Base-by-base conservation (phyloP, 1,140 invertebrate species). In the Sitobion miscanthi region DNA sequence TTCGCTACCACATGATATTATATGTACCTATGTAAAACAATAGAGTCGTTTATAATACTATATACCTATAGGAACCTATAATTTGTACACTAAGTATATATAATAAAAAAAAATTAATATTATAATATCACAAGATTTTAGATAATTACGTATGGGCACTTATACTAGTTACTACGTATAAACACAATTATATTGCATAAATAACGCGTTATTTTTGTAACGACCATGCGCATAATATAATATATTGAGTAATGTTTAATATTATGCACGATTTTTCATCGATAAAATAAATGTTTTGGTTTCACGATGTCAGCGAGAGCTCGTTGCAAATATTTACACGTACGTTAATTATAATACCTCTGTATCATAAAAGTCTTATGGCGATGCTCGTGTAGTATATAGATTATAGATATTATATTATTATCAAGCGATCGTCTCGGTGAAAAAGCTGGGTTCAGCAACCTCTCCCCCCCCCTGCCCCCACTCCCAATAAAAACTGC, bases 391-490 rank as follows among this genome's bases (percentile, higher is more conserved):
- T 69, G n/a, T n/a, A 69, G 30, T 57, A 57, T 57, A 57, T 69
- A 62, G 30, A n/a, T n/a, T 4, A 42, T 42, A 42, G 42, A n/a
- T 38, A 38, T 38, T 1, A 38, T 38, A 38, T 38, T 17, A 62
- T 62, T 30, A 14, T 62, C 62, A n/a, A n/a, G 14, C 11, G 11
- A 30, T 4, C 11, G n/a, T 77, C 14, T 30, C n/a, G 20, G 14
- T 6, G 14, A n/a, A 77, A 77, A 77, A 77, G 4, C 23, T n/a
- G 11, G 20, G 25, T 62, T 62, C 57, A 4, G 6, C 57, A 25
- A 0, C 0, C 2, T 0, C 25, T 3, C 57, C 1, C 6, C 2
- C 1, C 25, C 57, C 9, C 25, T 0, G 1, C 3, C 0, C 54
- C 20, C 20, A 0, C 20, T 42, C 42, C 42, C 42, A 69, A 69